These are phyloP conservation scores for Mechanitis mazaeus DNA, from an alignment of 2,888 invertebrate species.

Conservation along the genomic window DNA sequence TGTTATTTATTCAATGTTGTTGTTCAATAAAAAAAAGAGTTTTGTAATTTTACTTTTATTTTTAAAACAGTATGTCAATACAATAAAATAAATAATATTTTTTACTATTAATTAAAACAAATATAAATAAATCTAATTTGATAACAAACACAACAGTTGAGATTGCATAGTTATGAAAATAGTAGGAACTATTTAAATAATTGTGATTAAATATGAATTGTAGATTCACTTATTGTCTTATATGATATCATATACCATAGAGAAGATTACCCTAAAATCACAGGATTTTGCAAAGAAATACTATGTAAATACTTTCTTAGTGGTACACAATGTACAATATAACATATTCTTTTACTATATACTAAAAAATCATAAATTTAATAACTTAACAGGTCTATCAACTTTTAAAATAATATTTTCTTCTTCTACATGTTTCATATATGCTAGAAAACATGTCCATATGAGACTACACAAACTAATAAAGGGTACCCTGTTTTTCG, in stretches of 20 bases:
- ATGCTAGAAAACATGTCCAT: constrained; percentile 88
- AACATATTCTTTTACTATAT: background rate
- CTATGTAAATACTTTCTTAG: background rate
- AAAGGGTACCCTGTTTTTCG: constrained; percentile 85
- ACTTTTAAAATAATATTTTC: constrained; percentile 39
- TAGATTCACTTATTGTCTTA: background rate
- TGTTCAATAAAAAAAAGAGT: too few species aligned
- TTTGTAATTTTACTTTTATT: too few species aligned
- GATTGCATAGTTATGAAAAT: background rate
- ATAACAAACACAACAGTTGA: background rate
- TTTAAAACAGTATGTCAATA: too few species aligned
- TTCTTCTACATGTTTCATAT: constrained; percentile 82
- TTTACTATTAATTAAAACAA: too few species aligned
- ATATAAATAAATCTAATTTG: too few species aligned
- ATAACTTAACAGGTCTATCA: constrained; percentile 8
- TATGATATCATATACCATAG: background rate
- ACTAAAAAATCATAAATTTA: constrained; percentile 6
- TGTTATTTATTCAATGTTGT: too few species aligned
- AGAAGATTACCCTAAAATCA: background rate
- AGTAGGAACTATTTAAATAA: constrained; percentile 1
- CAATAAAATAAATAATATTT: too few species aligned
- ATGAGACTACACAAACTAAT: constrained; percentile 85
- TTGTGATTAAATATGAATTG: constrained; percentile 1
- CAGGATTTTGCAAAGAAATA: background rate
- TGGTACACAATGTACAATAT: background rate